phyloP scores from a whole-genome alignment of 1,140 invertebrate species.

The Drosophila lacertosa region DNA sequence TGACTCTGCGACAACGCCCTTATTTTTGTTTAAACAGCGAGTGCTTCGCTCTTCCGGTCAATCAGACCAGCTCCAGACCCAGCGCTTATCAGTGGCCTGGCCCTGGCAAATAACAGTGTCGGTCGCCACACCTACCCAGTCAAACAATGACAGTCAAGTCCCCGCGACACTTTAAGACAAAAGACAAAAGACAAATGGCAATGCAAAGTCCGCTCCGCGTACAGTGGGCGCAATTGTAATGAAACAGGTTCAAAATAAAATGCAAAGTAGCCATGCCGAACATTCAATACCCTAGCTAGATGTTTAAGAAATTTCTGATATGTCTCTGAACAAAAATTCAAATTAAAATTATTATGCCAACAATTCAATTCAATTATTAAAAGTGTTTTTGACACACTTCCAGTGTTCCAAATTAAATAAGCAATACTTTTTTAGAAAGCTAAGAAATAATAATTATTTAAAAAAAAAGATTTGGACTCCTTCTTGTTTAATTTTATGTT shows the following conservation, averaged over 20 bases:
- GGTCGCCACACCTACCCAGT: slow-evolving; percentile 29
- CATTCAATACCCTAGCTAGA: no score
- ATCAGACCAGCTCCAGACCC: slow-evolving; percentile 1
- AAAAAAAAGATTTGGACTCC: no score
- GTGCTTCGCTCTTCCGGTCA: slow-evolving; percentile 38
- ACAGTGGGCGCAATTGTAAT: slow-evolving; percentile 8
- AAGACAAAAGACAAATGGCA: slow-evolving; percentile 2
- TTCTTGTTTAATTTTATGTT: no score
- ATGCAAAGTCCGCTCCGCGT: background rate
- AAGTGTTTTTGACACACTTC: no score
- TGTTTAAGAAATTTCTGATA: no score
- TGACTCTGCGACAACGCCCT: slow-evolving; percentile 9
- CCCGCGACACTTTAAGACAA: slow-evolving; percentile 1
- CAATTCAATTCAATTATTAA: no score
- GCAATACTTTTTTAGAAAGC: no score
- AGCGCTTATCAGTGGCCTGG: slow-evolving; percentile 10
- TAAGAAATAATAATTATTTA: no score
- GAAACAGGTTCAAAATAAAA: background rate
- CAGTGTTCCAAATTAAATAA: no score
- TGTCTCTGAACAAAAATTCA: no score
- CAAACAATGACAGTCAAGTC: slow-evolving; percentile 28
- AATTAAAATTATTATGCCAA: background rate
- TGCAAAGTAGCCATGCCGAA: no score
- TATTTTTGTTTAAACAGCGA: slow-evolving; percentile 22
- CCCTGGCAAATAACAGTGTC: slow-evolving; percentile 24